Base-by-base conservation (phyloP, 2,113 vertebrate species). In the Poeciliopsis retropinna region DNA sequence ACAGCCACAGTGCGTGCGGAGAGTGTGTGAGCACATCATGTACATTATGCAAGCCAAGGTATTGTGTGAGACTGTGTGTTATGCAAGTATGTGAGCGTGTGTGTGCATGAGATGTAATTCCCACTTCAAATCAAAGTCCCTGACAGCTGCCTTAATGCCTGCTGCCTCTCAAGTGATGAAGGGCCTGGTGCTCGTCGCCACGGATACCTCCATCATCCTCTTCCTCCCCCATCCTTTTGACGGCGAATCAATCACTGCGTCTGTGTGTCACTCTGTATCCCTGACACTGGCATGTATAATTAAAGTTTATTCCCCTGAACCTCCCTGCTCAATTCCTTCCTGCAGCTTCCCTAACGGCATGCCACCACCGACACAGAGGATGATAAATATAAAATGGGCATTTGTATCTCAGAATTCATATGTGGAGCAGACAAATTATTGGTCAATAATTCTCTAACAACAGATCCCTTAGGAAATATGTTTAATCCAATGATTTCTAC, bases 61-160 rank as follows among this genome's bases (percentile, higher is more conserved):
- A 75, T 80, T 89, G 83, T 87, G 81, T 78, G 81, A 62, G 67
- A 34, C 31, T 54, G 87, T 75, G 87, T 85, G 78, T 88, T 90
- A 72, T 87, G 82, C 70, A 72, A 81, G 77, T 1, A 0, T 78
- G 51, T 57, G 25, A 9, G 71, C 54, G 76, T 67, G 75, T 80
- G 65, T 78, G 78, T 78, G 78, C 75, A 75, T 73, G 77, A 72
- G 86, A 79, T 87, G 91, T 92, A 87, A 91, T 89, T 90, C 87
- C 90, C 87, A 75, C 87, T 87, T 79, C 89, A 93, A 93, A 93
- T 94, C 91, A 92, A 93, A 91, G 89, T 88, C 89, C 76, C 81
- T 88, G 91, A 93, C 90, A 92, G 87, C 89, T 91, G 85, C 91
- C 86, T 91, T 92, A 91, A 91, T 91, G 89, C 86, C 68, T 67